These are phyloP conservation scores for Piscicola geometra DNA, from an alignment of 2,888 invertebrate species.

Conservation along the genomic window DNA sequence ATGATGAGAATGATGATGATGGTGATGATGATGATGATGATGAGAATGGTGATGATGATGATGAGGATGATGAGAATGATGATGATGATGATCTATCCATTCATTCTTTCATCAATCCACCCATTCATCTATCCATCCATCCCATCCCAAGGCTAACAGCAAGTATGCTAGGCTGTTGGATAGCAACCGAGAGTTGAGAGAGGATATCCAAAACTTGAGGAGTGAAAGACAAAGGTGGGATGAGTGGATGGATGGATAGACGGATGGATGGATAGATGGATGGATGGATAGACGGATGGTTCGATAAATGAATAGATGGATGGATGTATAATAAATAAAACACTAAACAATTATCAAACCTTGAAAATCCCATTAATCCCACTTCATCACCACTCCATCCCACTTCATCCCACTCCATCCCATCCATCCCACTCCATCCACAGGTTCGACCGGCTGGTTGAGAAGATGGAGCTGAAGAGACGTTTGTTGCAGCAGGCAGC, in stretches of 20 bases:
- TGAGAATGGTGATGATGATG: slow-evolving; percentile 6
- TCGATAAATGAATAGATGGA: no score
- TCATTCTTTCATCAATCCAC: no score
- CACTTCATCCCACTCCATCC: no score
- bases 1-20: not conserved
- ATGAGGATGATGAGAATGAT: slow-evolving; percentile 13
- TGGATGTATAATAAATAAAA: no score
- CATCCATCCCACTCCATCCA: no score
- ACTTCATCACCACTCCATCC: no score
- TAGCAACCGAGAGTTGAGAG: not conserved
- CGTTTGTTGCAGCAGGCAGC: slow-evolving; percentile 2
- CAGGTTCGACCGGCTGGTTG: slow-evolving; percentile 9
- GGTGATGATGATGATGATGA: slow-evolving; percentile 19
- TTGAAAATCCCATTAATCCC: no score
- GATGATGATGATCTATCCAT: not conserved
- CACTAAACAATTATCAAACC: no score
- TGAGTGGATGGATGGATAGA: no score
- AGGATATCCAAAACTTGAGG: slow-evolving; percentile 17
- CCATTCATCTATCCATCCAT: slow-evolving; percentile 7
- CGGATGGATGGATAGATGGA: no score
- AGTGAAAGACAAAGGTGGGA: slow-evolving; percentile 1
- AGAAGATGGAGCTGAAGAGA: slow-evolving; percentile 13
- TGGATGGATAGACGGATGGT: no score
- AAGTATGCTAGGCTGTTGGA: slow-evolving; percentile 18
- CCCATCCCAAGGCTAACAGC: not conserved